phyloP scores from a whole-genome alignment of 2,797 vertebrate species.

The Spondyliosoma cantharus region DNA sequence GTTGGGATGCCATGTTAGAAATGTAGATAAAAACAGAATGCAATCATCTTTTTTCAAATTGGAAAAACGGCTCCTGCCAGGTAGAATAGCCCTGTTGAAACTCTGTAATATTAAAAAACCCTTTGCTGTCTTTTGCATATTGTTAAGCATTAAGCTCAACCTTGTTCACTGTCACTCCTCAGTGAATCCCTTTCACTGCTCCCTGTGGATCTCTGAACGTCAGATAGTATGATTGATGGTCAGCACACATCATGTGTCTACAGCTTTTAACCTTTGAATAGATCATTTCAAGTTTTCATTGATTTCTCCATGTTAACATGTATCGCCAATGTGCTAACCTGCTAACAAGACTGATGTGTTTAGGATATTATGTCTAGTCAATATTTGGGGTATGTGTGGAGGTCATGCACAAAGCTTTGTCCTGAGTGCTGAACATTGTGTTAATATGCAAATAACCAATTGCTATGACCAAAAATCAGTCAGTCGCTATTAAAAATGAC shows the following conservation, averaged over 20 bases:
- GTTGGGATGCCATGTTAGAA: too few relatives aligned
- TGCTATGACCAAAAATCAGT: background rate
- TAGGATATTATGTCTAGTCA: background rate
- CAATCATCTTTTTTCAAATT: too few relatives aligned
- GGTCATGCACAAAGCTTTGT: background rate
- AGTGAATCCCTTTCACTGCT: conserved; percentile 1
- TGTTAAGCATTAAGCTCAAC: too few relatives aligned
- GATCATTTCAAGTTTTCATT: background rate
- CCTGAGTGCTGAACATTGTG: background rate
- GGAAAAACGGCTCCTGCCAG: background rate
- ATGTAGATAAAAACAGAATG: too few relatives aligned
- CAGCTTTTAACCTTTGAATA: background rate
- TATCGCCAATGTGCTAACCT: background rate
- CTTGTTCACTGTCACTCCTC: background rate
- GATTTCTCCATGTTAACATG: conserved; percentile 5
- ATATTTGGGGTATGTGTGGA: background rate
- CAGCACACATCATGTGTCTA: background rate
- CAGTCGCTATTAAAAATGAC: background rate
- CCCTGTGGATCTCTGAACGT: conserved; percentile 3
- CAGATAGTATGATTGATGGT: background rate
- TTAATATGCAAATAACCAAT: background rate
- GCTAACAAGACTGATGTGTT: background rate
- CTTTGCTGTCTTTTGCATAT: background rate
- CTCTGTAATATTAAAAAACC: background rate
- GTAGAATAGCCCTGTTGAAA: background rate